These are phyloP conservation scores for Tachuris rubrigastra DNA, from an alignment of 2,113 vertebrate genomes.

Conservation along the genomic window DNA sequence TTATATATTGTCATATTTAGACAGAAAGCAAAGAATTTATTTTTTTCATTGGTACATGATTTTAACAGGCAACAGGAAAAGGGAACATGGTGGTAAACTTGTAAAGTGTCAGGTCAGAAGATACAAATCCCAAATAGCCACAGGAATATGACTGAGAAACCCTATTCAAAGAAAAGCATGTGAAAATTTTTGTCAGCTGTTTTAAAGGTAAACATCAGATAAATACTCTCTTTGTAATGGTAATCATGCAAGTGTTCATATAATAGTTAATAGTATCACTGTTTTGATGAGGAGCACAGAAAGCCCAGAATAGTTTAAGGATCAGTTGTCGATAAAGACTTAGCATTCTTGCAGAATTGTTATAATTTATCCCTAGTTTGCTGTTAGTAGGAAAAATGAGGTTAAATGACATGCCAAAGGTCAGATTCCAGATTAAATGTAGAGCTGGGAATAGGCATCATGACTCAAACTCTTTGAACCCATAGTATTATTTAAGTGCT, in stretches of 20 bases:
- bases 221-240: neutral
- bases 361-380: neutral
- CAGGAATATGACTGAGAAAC: neutral
- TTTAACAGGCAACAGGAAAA: neutral
- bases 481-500: neutral
- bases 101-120: neutral
- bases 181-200: neutral
- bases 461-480: neutral
- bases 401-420: neutral
- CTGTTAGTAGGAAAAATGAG: neutral
- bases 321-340: neutral
- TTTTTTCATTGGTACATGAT: neutral
- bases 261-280: neutral
- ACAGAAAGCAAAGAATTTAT: neutral
- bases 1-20: neutral
- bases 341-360: neutral
- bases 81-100: neutral
- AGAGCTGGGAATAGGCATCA: neutral
- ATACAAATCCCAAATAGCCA: neutral
- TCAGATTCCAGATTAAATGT: neutral
- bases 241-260: neutral
- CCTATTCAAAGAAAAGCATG: neutral
- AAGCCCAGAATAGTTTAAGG: neutral
- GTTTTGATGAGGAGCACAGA: neutral
- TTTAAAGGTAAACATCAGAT: neutral